phyloP scores from a whole-genome alignment of 2,888 invertebrate species.

The Drosophila conformis region DNA sequence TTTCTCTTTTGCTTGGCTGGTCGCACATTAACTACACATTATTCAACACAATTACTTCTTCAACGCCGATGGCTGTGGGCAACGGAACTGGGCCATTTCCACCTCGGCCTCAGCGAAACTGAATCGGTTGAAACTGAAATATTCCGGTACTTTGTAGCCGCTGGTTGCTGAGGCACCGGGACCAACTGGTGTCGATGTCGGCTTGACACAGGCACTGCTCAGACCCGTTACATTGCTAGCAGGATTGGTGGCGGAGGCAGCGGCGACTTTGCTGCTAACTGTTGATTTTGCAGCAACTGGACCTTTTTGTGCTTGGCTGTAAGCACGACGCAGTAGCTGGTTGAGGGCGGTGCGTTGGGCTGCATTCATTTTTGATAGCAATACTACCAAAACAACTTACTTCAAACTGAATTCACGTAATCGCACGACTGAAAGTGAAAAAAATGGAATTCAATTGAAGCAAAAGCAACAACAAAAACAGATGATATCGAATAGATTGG shows the following conservation, averaged over 20 bases:
- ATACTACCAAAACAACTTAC: constrained; percentile 41
- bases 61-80: constrained; percentile 90
- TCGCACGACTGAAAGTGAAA: constrained; percentile 49
- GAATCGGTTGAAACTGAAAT: constrained; percentile 91
- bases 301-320: constrained; percentile 59
- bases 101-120: constrained; percentile 94
- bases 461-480: constrained; percentile 36
- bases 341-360: constrained; percentile 51
- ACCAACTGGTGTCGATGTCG: constrained; percentile 84
- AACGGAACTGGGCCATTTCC: constrained; percentile 92
- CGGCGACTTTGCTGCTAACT: constrained; percentile 12
- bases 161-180: constrained; percentile 85
- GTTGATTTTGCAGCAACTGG: constrained; percentile 9
- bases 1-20: constrained; percentile 30
- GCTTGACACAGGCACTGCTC: constrained; percentile 87
- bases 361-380: constrained; percentile 57
- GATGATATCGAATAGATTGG: constrained; percentile 48
- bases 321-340: constrained; percentile 56
- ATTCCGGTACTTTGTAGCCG: constrained; percentile 94
- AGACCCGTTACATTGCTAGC: constrained; percentile 88
- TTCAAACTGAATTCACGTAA: constrained; percentile 74
- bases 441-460: constrained; percentile 16
- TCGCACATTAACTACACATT: constrained; percentile 18
- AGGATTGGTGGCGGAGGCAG: constrained; percentile 49
- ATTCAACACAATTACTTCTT: constrained; percentile 64